Conservation (phyloP, 2,888 invertebrate species). For the Drosophila anceps region DNA sequence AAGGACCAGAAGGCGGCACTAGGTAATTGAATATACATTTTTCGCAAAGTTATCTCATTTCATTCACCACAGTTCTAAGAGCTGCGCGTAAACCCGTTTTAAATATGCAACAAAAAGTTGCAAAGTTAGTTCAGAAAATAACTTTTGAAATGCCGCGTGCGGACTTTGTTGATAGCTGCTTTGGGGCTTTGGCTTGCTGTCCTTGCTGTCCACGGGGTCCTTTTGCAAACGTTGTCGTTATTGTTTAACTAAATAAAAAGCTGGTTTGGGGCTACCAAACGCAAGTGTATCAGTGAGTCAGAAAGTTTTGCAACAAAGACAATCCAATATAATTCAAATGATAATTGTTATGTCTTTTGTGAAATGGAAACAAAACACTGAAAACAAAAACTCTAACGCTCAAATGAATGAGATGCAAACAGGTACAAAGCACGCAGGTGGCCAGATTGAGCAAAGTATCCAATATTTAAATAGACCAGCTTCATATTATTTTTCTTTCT, state of each 20-base stretch:
- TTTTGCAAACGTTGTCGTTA: slow-evolving; percentile 33
- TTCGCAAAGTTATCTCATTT: slow-evolving; percentile 72
- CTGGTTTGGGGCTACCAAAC: slow-evolving; percentile 15
- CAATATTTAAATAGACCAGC: slow-evolving; percentile 8
- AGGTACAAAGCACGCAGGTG: slow-evolving; percentile 34
- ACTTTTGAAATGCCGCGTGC: slow-evolving; percentile 55
- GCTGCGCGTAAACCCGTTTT: slow-evolving; percentile 58
- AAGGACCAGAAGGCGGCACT: not conserved
- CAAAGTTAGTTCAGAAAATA: slow-evolving; percentile 61
- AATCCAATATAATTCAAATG: slow-evolving; percentile 59
- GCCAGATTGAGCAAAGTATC: slow-evolving; percentile 8
- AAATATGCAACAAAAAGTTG: slow-evolving; percentile 73
- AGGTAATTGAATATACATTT: slow-evolving; percentile 72
- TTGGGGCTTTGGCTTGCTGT: slow-evolving; percentile 11
- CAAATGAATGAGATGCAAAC: slow-evolving; percentile 2
- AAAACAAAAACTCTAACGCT: not conserved
- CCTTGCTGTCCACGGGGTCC: slow-evolving; percentile 22
- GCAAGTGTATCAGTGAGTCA: slow-evolving; percentile 34
- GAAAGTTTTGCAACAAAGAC: slow-evolving; percentile 50
- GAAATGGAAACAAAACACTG: slow-evolving; percentile 21
- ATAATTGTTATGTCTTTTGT: slow-evolving; percentile 61
- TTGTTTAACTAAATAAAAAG: slow-evolving; percentile 42
- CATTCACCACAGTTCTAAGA: slow-evolving; percentile 28
- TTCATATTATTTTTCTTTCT: slow-evolving; percentile 1
- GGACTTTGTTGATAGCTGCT: slow-evolving; percentile 38